Evolutionary conservation across 2,888 invertebrate genomes (phyloP).

Genomic region (Ceraclea dissimilis): DNA sequence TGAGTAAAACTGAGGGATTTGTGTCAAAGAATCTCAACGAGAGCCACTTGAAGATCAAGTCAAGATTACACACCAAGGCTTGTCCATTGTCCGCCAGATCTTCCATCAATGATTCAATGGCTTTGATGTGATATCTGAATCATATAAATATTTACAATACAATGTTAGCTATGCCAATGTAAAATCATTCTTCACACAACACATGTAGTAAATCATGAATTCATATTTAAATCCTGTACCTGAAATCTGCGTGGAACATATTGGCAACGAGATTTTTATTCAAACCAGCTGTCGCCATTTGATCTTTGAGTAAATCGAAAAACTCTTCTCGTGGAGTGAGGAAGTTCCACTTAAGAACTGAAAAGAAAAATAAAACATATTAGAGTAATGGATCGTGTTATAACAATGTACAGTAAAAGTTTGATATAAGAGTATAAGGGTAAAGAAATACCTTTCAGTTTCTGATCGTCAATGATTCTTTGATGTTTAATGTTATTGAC

Average conservation of each 20-base stretch:
- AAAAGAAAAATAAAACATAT: slow-evolving; percentile 10
- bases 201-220: no score
- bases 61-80: slow-evolving; percentile 82
- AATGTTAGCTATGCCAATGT: no score
- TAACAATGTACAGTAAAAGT: not conserved
- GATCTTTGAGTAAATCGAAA: slow-evolving; percentile 82
- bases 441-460: slow-evolving; percentile 56
- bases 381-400: not conserved
- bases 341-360: slow-evolving; percentile 91
- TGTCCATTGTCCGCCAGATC: slow-evolving; percentile 71
- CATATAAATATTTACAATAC: no score
- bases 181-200: no score
- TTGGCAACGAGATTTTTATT: slow-evolving; percentile 81
- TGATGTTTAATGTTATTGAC: slow-evolving; percentile 86
- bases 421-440: not conserved
- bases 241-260: slow-evolving; percentile 92
- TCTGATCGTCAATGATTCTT: slow-evolving; percentile 88
- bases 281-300: slow-evolving; percentile 82
- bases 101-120: slow-evolving; percentile 82
- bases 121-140: slow-evolving; percentile 86
- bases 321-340: slow-evolving; percentile 89
- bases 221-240: slow-evolving; percentile 37
- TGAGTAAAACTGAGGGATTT: slow-evolving; percentile 92
- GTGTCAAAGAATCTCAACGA: slow-evolving; percentile 97
- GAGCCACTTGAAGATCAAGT: slow-evolving; percentile 93